Base-by-base conservation (phyloP, 64 coral and sea anemone species). In the Montipora cactus region DNA sequence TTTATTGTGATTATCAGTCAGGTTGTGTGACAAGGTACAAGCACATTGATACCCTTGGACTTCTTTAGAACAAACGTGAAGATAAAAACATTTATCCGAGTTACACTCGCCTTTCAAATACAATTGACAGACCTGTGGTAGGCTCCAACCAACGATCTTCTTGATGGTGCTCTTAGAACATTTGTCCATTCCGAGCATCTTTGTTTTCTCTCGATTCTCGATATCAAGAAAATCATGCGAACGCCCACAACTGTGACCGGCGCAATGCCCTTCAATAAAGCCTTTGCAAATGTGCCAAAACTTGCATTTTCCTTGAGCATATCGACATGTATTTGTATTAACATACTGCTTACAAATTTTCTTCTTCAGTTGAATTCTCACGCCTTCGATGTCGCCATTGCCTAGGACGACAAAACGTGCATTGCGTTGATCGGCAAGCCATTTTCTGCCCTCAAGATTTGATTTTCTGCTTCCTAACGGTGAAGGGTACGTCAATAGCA, bases 281-380 rank as follows among this genome's bases (percentile, higher is more conserved):
- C 74, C 82, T 87, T 87, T 87, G 73, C 91, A 93, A 49, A 93
- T 61, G 47, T 93, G 91, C 18, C 82, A 93, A 21, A 79, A 84
- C 7, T 79, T 28, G 14, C 91, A 93, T 5, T 45, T 47, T 14
- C 74, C 49, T 3, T 37, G 37, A 6, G 50, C 58, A 1, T 55
- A 8, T 78, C 6, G 59, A 87, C 91, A 93, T 25, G 47, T 23
- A 62, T 83, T 83, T 23, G 23, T 59, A 19, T 49, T 21, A 3
- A 28, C 44, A 71, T 93, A 87, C 64, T 69, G 75, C 21, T 48
- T 45, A 77, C 91, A 93, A 45, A 87, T 75, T 69, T 85, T 87
- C 20, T 61, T 81, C 75, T 44, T 87, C n/a, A 87, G 22, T 18
- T 61, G n/a, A 44, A 76, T 77, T 79, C 83, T 71, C 3, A 92